These are phyloP conservation scores for Linnaemya vulpina DNA, from an alignment of 2,888 invertebrate genomes.

Conservation along the genomic window DNA sequence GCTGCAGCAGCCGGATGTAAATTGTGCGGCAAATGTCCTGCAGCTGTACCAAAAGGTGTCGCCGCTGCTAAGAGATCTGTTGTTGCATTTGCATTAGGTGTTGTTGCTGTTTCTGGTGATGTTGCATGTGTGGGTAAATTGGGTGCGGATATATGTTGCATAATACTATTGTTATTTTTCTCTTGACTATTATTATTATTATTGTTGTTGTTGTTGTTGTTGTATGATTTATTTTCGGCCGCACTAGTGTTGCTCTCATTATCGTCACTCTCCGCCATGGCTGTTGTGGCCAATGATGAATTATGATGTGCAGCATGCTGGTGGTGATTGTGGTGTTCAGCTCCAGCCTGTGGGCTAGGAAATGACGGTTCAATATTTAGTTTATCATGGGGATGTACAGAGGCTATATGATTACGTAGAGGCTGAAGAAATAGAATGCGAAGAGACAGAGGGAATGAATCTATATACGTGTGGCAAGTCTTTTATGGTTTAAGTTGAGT, in stretches of 20 bases:
- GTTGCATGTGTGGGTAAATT: constrained; percentile 71
- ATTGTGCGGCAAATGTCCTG: constrained; percentile 75
- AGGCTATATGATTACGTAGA: constrained; percentile 83
- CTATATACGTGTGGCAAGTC: neutral
- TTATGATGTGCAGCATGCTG: constrained; percentile 43
- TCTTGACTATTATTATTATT: constrained; percentile 73
- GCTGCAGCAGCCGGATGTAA: constrained; percentile 75
- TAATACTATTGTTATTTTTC: constrained; percentile 74
- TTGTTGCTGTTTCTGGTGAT: constrained; percentile 74
- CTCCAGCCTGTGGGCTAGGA: constrained; percentile 62
- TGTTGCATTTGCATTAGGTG: constrained; percentile 55
- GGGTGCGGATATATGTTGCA: constrained; percentile 66
- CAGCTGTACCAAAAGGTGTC: constrained; percentile 67
- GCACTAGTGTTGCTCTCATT: constrained; percentile 68
- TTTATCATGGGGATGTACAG: constrained; percentile 82
- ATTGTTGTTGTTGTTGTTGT: constrained; percentile 76
- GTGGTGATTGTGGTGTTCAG: constrained; percentile 46
- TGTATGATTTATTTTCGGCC: constrained; percentile 74
- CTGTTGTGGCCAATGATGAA: constrained; percentile 44
- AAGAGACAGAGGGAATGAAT: neutral
- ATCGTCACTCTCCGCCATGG: constrained; percentile 66
- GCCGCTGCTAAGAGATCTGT: constrained; percentile 68
- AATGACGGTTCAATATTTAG: constrained; percentile 77
- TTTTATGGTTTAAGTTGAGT: neutral
- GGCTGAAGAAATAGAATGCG: constrained; percentile 74